phyloP scores from a whole-genome alignment of 2,113 vertebrate species.

The Thinocorus orbignyianus region DNA sequence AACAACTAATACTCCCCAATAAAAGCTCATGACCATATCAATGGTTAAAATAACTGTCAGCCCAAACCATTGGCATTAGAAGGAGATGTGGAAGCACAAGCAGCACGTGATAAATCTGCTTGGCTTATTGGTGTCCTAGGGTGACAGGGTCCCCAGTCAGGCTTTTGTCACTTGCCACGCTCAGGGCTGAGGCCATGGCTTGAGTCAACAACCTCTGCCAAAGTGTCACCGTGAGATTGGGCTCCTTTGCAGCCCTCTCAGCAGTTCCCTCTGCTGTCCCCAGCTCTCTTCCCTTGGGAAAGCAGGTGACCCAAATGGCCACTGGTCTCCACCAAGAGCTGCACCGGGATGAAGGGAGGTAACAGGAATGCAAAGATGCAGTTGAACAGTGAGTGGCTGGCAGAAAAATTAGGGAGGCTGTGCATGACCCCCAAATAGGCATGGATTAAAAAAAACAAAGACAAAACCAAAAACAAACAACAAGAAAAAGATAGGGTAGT shows the following conservation, averaged over 20 bases:
- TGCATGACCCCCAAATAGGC: not conserved
- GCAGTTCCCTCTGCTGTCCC: not conserved
- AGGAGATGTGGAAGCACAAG: not conserved
- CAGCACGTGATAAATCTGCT: not conserved
- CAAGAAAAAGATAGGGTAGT: no score
- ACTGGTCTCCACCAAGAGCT: rapidly evolving
- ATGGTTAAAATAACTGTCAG: not conserved
- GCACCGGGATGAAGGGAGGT: not conserved
- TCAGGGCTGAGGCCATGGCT: not conserved
- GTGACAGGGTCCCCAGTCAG: not conserved
- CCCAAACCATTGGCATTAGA: not conserved
- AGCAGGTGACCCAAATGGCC: rapidly evolving
- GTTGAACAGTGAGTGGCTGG: not conserved
- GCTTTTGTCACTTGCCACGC: not conserved
- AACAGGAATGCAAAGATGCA: not conserved
- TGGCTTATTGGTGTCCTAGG: not conserved
- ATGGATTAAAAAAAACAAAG: not conserved
- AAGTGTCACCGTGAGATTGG: not conserved
- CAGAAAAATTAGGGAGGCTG: not conserved
- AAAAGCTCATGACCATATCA: not conserved
- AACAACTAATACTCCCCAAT: not conserved
- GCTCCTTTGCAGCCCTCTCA: not conserved
- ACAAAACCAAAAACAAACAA: no score
- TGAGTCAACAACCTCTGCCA: not conserved
- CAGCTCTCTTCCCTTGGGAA: not conserved